Evolutionary conservation across 2,113 vertebrate species (phyloP), one percentile per base, ranked within the genome.

Genomic region (Lichenostomus cassidix): DNA sequence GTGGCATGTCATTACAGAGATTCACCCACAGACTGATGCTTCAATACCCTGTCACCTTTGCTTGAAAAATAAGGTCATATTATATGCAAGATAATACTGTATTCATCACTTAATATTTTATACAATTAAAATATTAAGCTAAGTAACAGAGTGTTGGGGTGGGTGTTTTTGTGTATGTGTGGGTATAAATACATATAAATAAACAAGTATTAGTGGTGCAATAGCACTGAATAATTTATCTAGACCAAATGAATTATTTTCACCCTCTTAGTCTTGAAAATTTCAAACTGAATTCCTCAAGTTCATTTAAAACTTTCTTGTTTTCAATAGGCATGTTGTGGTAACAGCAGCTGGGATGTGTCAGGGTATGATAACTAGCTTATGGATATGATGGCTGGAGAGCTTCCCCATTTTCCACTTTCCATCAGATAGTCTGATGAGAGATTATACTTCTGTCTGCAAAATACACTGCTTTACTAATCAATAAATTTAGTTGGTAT

Each of bases 221-320:
- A 90, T 93, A 96, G 52, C 92, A 86, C 93, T 97, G 90, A 94
- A 97, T 96, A 95, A 96, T 97, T 96, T 93, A 97, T 90, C 44
- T 71, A 93, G 83, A 83, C 59, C 94, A 95, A 88, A 92, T 96
- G 41, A 97, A 96, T 97, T 96, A 94, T 96, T 97, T 94, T 96
- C 78, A 97, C 27, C 71, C 20, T 94, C 88, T 77, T 91, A 87
- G 74, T 87, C 75, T 88, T 74, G 71, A 94, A 77, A 94, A 86
- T 94, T 90, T 90, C 60, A 83, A 90, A 93, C 47, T 37, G 60
- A 91, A 86, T 96, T 88, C 44, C 25, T 92, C 42, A 85, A 78
- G 50, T 90, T 85, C 13, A 47, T 94, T 88, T 81, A 39, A 60
- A 74, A 37, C 79, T 37, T 87, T 53, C n/a, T 35, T 91, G 80